These are phyloP conservation scores for Bradysia coprophila DNA, from an alignment of 1,140 invertebrate genomes.

Conservation along the genomic window DNA sequence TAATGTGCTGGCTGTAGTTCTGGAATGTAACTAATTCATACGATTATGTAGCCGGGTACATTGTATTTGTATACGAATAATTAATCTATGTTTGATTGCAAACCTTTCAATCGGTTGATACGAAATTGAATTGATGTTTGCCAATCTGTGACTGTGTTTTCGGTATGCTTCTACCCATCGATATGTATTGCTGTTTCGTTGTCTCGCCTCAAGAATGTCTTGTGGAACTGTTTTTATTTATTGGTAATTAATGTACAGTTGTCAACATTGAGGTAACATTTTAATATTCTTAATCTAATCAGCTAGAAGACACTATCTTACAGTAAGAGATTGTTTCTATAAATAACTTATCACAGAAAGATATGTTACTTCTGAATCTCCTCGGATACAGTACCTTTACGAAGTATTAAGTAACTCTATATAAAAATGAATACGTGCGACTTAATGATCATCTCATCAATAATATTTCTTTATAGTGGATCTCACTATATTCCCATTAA, in stretches of 20 bases:
- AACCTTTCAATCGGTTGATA: background rate
- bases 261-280: slow-evolving; percentile 1
- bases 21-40: background rate
- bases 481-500: too few relatives aligned
- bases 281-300: too few relatives aligned
- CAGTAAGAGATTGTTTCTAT: too few relatives aligned
- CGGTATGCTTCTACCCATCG: slow-evolving; percentile 1
- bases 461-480: too few relatives aligned
- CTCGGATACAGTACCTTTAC: too few relatives aligned
- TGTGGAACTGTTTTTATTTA: background rate
- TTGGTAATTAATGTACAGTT: slow-evolving; percentile 4
- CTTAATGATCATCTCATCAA: too few relatives aligned
- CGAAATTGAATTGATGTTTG: background rate
- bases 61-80: background rate
- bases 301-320: too few relatives aligned
- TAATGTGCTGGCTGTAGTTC: background rate
- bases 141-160: background rate
- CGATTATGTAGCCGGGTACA: background rate
- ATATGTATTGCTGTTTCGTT: background rate
- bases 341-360: too few relatives aligned
- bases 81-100: background rate
- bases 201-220: background rate
- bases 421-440: background rate
- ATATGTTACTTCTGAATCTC: too few relatives aligned
- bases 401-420: too few relatives aligned